Base-by-base conservation (phyloP, 2,113 vertebrate species). In the Synchiropus splendidus region DNA sequence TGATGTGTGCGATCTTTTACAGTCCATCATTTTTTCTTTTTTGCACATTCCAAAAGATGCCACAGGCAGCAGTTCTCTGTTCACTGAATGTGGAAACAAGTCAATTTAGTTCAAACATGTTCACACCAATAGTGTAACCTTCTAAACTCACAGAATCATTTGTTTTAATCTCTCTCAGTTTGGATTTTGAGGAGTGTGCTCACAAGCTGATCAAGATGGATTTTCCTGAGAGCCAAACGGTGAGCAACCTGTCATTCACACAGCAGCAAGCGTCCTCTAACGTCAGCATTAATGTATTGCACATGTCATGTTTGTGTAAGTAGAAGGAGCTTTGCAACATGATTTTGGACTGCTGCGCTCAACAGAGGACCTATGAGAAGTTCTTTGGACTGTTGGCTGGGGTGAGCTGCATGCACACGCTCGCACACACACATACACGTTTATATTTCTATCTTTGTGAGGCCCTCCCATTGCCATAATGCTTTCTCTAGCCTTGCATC, bases 241-340 rank as follows among this genome's bases (percentile, higher is more conserved):
- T 97, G 83, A 74, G 89, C 67, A 37, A 38, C 12, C n/a, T 36
- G 12, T 36, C 12, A 6, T 30, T 4, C 10, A 32, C 41, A 12
- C 5, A 12, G 10, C 13, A 6, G 14, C 16, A 15, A 43, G 4
- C 6, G 14, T 13, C 30, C 5, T 31, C 12, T 18, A 12, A 13
- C 10, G 10, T 27, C 12, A n/a, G 9, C 12, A 6, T 18, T 10
- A 9, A 9, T 15, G 6, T 13, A 42, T 13, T 41, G n/a, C 1
- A 12, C 2, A 12, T 36, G 16, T 16, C 27, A 2, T 52, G 34
- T 54, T 14, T 76, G 37, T 67, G 30, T 57, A 12, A 54, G 41
- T 77, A 98, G 95, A 99, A 98, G 79, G 94, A 98, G 74, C 83
- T 99, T 50, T 99, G 95, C 70, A 99, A 99, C 83, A 98, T 99